These are phyloP conservation scores for Tinea semifulvella DNA, from an alignment of 2,888 invertebrate genomes.

Conservation along the genomic window DNA sequence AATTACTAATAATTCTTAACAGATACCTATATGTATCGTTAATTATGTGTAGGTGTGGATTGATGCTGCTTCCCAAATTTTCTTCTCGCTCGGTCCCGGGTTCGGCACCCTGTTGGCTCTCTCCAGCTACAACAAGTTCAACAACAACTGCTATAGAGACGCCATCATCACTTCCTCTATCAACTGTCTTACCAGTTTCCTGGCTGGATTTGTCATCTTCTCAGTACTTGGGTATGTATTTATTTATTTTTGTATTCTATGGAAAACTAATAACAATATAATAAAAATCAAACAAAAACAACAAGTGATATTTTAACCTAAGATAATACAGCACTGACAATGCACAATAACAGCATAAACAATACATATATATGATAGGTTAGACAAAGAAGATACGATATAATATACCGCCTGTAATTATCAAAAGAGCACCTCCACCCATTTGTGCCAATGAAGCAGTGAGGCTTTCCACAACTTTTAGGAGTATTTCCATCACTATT, in stretches of 20 bases:
- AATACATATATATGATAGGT: no score
- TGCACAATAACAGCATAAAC: no score
- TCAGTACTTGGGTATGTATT: conserved; percentile 85
- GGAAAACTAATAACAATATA: no score
- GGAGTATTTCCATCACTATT: no score
- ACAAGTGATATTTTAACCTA: no score
- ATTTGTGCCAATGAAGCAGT: no score
- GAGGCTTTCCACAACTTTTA: no score
- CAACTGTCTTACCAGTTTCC: conserved; percentile 91
- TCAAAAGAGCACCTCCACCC: no score
- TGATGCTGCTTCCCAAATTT: conserved; percentile 93
- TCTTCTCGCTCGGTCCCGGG: conserved; percentile 92
- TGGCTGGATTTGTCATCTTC: conserved; percentile 94
- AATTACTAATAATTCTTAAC: neutral
- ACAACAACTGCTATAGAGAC: conserved; percentile 90
- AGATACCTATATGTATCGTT: conserved; percentile 4
- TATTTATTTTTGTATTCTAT: neutral
- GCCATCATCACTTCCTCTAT: conserved; percentile 89
- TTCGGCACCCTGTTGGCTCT: conserved; percentile 90
- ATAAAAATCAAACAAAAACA: no score
- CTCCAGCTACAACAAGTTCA: conserved; percentile 93
- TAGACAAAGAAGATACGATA: no score
- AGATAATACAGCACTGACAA: no score
- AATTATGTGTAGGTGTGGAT: conserved; percentile 80
- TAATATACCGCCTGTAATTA: no score